Evolutionary conservation across 2,888 invertebrate genomes (phyloP), one percentile per base, ranked within the genome.

Genomic region (Acanthosepion esculentum): DNA sequence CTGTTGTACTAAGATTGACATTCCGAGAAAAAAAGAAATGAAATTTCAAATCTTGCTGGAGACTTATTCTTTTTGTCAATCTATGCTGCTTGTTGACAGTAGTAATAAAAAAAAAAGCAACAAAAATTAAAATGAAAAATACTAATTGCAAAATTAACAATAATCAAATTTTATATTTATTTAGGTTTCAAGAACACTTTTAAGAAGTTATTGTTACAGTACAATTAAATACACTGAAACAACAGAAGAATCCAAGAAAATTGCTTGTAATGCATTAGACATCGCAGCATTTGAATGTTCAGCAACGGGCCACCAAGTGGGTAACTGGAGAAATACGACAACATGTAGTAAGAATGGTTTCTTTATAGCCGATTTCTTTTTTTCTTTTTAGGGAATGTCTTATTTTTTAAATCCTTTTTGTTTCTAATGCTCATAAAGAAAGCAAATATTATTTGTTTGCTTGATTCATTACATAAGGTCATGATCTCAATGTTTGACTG

Each of bases 201-300:
- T 92, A 15, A 93, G 26, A 53, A 53, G n/a, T 53, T n/a, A 93
- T 33, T 93, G 93, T 93, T 93, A 93, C 93, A 93, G 29, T 93
- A 29, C 26, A 26, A n/a, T 93, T 7, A 53, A 26, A 93, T n/a
- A 20, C 29, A 20, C 15, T 93, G 29, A 0, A 50, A 53, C 93
- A 18, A 29, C 29, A 29, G 53, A 93, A 93, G 93, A 93, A 48
- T 6, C 93, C 0, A 6, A 26, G 18, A 12, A 48, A 50, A n/a
- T 18, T n/a, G 93, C 93, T 50, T 93, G 93, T 93, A 20, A 48
- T n/a, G 93, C 33, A n/a, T 53, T 93, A 53, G 20, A 18, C n/a
- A n/a, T n/a, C 0, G 53, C 53, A n/a, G 48, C 50, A 50, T 93
- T 93, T 93, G 93, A 93, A 93, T 93, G 93, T 53, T 29, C 53